phyloP scores from a whole-genome alignment of 2,797 vertebrate genomes.

The Neosilurus hyrtlii region DNA sequence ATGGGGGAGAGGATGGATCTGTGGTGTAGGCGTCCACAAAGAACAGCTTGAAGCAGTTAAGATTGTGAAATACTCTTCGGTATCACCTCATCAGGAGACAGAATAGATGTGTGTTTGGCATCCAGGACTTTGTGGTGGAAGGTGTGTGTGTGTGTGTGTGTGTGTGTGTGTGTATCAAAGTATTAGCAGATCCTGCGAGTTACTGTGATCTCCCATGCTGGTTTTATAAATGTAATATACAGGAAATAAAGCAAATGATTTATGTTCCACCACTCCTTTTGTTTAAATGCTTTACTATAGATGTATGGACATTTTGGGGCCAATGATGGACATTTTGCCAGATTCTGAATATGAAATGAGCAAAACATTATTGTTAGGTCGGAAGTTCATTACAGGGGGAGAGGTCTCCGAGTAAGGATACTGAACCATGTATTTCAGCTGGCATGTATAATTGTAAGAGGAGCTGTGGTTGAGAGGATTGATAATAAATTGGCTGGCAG shows the following conservation, averaged over 20 bases:
- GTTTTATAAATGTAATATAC: slow-evolving; percentile 10
- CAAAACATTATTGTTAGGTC: slow-evolving; percentile 17
- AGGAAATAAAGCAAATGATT: neutral
- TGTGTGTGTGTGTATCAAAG: neutral
- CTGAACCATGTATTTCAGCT: slow-evolving; percentile 40
- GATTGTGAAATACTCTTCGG: slow-evolving; percentile 58
- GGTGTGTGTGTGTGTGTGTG: slow-evolving; percentile 37
- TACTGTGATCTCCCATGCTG: neutral
- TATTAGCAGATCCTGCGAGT: neutral
- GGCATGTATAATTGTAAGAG: slow-evolving; percentile 42
- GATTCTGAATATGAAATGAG: slow-evolving; percentile 17
- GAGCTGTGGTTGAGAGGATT: slow-evolving; percentile 57
- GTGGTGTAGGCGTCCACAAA: slow-evolving; percentile 54
- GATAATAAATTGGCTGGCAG: slow-evolving; percentile 61
- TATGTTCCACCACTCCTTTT: slow-evolving; percentile 3
- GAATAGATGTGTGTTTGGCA: slow-evolving; percentile 44
- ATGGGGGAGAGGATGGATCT: slow-evolving; percentile 38
- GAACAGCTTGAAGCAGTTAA: slow-evolving; percentile 61
- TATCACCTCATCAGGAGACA: slow-evolving; percentile 72
- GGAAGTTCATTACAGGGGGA: slow-evolving; percentile 33
- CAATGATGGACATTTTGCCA: neutral
- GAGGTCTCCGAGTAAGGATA: slow-evolving; percentile 22
- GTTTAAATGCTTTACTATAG: slow-evolving; percentile 2
- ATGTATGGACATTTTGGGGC: neutral
- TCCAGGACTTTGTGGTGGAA: slow-evolving; percentile 19